phyloP scores from a whole-genome alignment of 2,797 vertebrate genomes.

The Cryptoprocta ferox region DNA sequence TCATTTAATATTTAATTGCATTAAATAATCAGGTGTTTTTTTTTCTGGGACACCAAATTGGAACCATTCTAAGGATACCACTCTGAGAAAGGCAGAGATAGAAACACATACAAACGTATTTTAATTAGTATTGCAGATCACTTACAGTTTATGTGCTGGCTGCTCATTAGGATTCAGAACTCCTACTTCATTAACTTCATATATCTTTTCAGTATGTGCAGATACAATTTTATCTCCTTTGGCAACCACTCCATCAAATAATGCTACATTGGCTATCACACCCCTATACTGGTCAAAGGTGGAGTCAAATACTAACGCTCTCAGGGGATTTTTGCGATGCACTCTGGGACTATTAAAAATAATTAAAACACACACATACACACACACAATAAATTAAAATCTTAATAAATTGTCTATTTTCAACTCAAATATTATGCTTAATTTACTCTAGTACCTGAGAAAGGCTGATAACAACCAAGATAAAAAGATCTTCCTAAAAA shows the following conservation, averaged over 20 bases:
- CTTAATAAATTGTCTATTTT: conserved; percentile 48
- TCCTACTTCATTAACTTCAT: conserved; percentile 96
- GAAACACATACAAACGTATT: background rate
- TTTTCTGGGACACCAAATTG: background rate
- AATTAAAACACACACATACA: background rate
- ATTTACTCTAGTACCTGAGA: conserved; percentile 2
- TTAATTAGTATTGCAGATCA: conserved; percentile 56
- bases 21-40: background rate
- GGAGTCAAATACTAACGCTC: conserved; percentile 97
- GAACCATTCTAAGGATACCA: background rate
- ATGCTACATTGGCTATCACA: conserved; percentile 93
- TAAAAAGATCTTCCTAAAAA: conserved; percentile 29
- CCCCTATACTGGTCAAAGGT: conserved; percentile 97
- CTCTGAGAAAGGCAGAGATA: background rate
- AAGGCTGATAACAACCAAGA: conserved; percentile 12
- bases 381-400: conserved; percentile 48
- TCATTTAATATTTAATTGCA: background rate
- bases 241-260: conserved; percentile 93
- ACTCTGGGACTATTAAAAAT: conserved; percentile 88
- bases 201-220: conserved; percentile 91
- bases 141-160: conserved; percentile 92
- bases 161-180: conserved; percentile 93
- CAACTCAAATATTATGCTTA: conserved; percentile 25
- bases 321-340: conserved; percentile 88
- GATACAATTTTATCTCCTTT: conserved; percentile 94